Evolutionary conservation across 2,797 vertebrate genomes (phyloP), one percentile per base, ranked within the genome.

Genomic region (Parauchenoglanis punctatus): DNA sequence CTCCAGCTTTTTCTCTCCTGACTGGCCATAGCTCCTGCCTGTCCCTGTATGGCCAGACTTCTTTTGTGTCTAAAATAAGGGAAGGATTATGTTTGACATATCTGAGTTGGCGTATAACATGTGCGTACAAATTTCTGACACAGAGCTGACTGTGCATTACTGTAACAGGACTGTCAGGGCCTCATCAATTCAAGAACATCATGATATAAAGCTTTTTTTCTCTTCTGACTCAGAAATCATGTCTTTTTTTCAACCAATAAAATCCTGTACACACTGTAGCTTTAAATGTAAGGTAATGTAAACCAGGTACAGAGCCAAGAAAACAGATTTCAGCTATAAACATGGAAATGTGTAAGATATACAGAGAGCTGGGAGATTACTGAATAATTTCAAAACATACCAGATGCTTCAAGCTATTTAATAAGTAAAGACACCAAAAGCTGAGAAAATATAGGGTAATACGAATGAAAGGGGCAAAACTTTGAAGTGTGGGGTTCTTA

Each of bases 341-440:
- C 40, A 73, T 25, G 20, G 20, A 46, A 46, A 73, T 73, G 20
- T 13, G 1, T 49, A 35, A 73, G 28, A 44, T 73, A 44, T 11
- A 11, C 3, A 73, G 70, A 40, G 31, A 73, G 10, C 40, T 75
- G 11, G 12, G 72, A 75, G 72, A 6, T 75, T 75, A 75, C 72
- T 1, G 44, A 3, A n/a, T 1, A 15, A n/a, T 17, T 75, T 52
- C 20, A 2, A 75, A 76, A 76, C 25, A 54, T 75, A 49, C 44
- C 11, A 49, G 73, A 52, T 76, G 73, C 25, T 52, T 76, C 25
- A 75, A 15, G 40, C 72, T 49, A 52, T 0, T 52, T 6, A 54
- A 77, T 77, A 77, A 25, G 49, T 52, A 54, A 52, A 75, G 52
- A 15, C 73, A 75, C 44, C 23, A 75, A 75, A 49, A 75, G 46